Evolutionary conservation across 2,888 invertebrate genomes (phyloP), one percentile per base, ranked within the genome.

Genomic region (Plebejus argus): DNA sequence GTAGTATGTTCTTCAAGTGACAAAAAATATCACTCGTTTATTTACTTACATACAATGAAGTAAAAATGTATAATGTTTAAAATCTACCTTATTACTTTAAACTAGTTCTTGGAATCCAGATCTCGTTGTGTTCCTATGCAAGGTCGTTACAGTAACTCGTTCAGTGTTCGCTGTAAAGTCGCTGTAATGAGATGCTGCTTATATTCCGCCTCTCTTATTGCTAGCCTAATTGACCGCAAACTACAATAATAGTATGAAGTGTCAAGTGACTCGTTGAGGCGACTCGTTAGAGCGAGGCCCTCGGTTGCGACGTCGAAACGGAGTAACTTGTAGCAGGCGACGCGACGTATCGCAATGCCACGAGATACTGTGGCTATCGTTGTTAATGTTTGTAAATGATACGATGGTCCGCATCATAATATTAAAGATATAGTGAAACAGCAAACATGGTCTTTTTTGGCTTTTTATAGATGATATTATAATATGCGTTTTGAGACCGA

Each of bases 151-250:
- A 58, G 7, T n/a, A 20, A 58, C 58, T n/a, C 15, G n/a, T 58
- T 23, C 23, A 61, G 12, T 61, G 10, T 23, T 12, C 12, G 23
- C 23, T 61, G 23, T n/a, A n/a, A 10, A 61, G 23, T 61, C n/a
- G 3, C 20, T 61, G 23, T 23, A 61, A 61, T 20, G 61, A 61
- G 61, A 61, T 53, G 15, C 49, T 4, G 18, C 49, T 12, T 5
- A 53, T 18, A 53, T 53, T 18, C 49, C 49, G 49, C 15, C 49
- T 49, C 15, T 3, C 10, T 49, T 49, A 49, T 4, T 49, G 49
- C 49, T 56, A 56, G 49, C 49, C 56, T 56, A 56, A 56, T 56
- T 56, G 58, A 58, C 18, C 58, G 58, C 20, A 58, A 58, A 58
- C 15, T 20, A 58, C 18, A 58, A 58, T 20, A 20, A 20, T 20